These are phyloP conservation scores for Hystrix brachyura DNA, from an alignment of 2,113 vertebrate species.

Conservation along the genomic window DNA sequence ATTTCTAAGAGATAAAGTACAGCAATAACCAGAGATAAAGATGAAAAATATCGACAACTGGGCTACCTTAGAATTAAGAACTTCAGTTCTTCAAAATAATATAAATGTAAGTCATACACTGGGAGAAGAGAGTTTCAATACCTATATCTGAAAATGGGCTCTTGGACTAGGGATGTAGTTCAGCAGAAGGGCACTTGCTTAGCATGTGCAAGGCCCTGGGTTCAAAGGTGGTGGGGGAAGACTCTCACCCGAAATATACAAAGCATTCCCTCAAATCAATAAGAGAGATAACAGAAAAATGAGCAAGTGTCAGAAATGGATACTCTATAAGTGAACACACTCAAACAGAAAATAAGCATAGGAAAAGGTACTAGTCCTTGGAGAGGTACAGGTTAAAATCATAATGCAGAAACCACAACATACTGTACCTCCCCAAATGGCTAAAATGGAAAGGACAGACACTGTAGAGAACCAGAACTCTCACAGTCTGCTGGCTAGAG, in stretches of 20 bases:
- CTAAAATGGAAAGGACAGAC: background rate
- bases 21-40: background rate
- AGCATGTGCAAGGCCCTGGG: background rate
- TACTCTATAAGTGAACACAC: background rate
- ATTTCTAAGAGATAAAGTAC: slow-evolving; percentile 40
- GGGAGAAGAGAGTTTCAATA: background rate
- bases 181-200: background rate
- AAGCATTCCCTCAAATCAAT: slow-evolving; percentile 33
- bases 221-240: too few species aligned
- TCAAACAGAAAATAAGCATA: background rate
- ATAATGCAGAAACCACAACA: background rate
- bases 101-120: background rate
- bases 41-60: slow-evolving; percentile 10
- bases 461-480: background rate
- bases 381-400: background rate
- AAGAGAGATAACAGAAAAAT: slow-evolving; percentile 27
- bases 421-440: background rate
- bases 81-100: slow-evolving; percentile 3
- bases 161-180: background rate
- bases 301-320: background rate
- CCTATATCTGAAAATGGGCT: background rate
- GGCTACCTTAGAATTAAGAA: slow-evolving; percentile 30
- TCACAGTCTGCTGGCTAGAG: background rate
- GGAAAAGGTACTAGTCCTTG: background rate
- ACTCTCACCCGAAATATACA: background rate